Percentiles rank a stretch among this genome's conserved stretches.
Conservation (phyloP, 2,888 invertebrate genomes). For the Anagyrus pseudococci region DNA sequence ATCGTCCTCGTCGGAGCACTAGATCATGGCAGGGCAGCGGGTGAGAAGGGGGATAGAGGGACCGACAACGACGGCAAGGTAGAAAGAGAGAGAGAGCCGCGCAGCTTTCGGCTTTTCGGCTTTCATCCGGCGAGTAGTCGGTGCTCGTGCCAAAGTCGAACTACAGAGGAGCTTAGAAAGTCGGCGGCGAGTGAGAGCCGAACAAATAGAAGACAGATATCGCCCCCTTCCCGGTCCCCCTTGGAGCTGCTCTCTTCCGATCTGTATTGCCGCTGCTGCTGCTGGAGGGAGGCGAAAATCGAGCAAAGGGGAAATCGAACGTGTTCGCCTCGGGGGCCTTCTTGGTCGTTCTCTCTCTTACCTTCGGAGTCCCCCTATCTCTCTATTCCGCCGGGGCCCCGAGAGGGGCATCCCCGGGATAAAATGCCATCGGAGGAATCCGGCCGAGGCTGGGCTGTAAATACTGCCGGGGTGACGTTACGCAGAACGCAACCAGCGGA, state of each 20-base stretch:
- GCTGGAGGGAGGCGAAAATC: conserved; percentile 34
- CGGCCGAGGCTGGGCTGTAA: conserved; percentile 52
- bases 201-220: conserved; percentile 52
- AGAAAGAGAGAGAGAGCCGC: too few relatives aligned
- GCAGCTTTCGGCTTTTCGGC: conserved; percentile 12
- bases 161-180: background rate
- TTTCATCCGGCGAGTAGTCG: conserved; percentile 19
- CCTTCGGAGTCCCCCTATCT: too few relatives aligned
- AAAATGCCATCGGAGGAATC: conserved; percentile 55
- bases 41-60: conserved; percentile 46
- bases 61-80: too few relatives aligned
- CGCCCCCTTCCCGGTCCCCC: too few relatives aligned
- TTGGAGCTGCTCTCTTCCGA: too few relatives aligned
- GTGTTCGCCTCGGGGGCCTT: conserved; percentile 43
- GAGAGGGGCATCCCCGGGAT: conserved; percentile 20
- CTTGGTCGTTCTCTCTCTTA: background rate
- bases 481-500: conserved; percentile 49
- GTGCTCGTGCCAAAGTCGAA: background rate
- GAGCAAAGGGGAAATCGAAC: conserved; percentile 51
- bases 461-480: conserved; percentile 56
- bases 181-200: conserved; percentile 42
- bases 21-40: conserved; percentile 57
- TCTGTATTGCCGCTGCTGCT: too few relatives aligned
- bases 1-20: conserved; percentile 55
- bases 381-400: conserved; percentile 3